Base-by-base conservation (phyloP, 2,888 invertebrate species). In the Lathronympha strigana region DNA sequence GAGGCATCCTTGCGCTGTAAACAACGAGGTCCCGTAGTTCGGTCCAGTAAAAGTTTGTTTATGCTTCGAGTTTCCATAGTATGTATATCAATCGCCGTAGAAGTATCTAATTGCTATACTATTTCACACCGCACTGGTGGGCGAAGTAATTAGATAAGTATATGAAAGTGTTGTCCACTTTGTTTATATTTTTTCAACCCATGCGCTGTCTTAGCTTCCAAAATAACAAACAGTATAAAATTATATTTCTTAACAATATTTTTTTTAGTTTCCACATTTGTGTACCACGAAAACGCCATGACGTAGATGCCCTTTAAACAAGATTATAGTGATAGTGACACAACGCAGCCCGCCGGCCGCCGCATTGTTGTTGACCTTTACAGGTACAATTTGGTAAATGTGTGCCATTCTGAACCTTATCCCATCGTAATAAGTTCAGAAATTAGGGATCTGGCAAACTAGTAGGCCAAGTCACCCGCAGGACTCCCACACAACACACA, bases 341-440 rank as follows among this genome's bases (percentile, higher is more conserved):
- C n/a, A n/a, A n/a, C n/a, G n/a, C n/a, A n/a, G n/a, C n/a, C 9
- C 54, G 15, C 23, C 23, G 54, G 15, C 40, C 38, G 23, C 15
- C 23, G 38, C 23, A 25, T 57, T 19, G 43, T 45, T 17, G 31
- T 4, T 19, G 43, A 57, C 43, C 57, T 45, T 57, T 45, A n/a
- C 19, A 43, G 54, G 55, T 17, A 21, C 9, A 53, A 1, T 19
- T 19, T 4, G 19, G 11, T 17, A 21, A 28, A 21, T 13, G 19
- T 13, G 28, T 28, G 21, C 33, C 6, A 51, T 21, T 53, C 4
- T 53, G 53, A 13, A 15, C 36, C 15, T 53, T 53, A 23, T 23
- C 4, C 21, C 19, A 21, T 23, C 21, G n/a, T 1, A 33, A 36
- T 53, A 53, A 17, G 31, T 2, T 19, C 50, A 9, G 5, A 13